These are phyloP conservation scores for Cyclargus thomasi DNA, from an alignment of 1,140 invertebrate genomes.

Conservation along the genomic window DNA sequence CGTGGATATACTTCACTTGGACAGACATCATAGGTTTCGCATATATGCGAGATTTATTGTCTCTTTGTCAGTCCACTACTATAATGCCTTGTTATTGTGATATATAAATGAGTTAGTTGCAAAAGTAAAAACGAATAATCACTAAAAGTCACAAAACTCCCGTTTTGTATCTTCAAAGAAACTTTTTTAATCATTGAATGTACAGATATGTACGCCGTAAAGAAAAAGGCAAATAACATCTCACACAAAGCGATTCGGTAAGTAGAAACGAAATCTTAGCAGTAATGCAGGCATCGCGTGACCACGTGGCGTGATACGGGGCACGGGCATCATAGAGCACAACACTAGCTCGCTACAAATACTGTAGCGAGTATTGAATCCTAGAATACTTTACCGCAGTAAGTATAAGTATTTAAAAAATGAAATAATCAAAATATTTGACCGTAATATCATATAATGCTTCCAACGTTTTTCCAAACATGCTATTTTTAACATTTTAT, in stretches of 20 bases:
- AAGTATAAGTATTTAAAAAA: neutral
- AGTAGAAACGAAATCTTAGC: constrained; percentile 57
- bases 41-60: constrained; percentile 34
- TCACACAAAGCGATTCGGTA: constrained; percentile 56
- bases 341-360: constrained; percentile 12
- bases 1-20: constrained; percentile 49
- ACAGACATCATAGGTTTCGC: constrained; percentile 55
- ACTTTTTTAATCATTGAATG: neutral
- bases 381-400: neutral
- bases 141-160: neutral
- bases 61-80: neutral
- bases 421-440: too few species aligned
- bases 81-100: neutral
- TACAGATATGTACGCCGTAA: constrained; percentile 26
- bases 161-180: neutral
- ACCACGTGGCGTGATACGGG: constrained; percentile 38
- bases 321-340: constrained; percentile 23
- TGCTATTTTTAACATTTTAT: too few species aligned
- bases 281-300: constrained; percentile 58
- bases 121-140: too few species aligned
- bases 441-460: too few species aligned
- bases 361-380: neutral
- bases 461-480: too few species aligned
- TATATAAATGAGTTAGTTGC: too few species aligned
- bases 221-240: constrained; percentile 39